phyloP scores from a whole-genome alignment of 2,113 vertebrate species.

The Pao palembangensis region DNA sequence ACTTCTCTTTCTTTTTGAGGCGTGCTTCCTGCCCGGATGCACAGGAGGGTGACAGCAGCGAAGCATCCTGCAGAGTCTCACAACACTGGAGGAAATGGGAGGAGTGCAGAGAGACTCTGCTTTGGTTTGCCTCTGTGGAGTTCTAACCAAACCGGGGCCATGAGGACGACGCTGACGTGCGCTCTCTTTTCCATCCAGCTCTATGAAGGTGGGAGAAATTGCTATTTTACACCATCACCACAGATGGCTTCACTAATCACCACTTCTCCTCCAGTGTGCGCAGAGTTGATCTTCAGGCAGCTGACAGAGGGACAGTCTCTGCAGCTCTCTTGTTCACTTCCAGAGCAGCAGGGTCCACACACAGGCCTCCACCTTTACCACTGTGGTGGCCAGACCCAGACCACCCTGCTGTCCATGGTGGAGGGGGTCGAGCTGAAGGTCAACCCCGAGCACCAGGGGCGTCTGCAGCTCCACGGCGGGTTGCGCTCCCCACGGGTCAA shows the following conservation, averaged over 20 bases:
- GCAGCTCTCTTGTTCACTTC: slow-evolving; percentile 43
- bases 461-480: slow-evolving; percentile 35
- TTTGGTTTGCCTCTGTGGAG: background rate
- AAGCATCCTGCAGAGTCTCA: background rate
- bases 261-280: slow-evolving; percentile 26
- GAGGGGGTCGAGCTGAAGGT: slow-evolving; percentile 2
- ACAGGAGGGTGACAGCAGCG: slow-evolving; percentile 35
- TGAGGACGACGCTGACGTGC: slow-evolving; percentile 25
- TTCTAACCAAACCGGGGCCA: background rate
- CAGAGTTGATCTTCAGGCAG: slow-evolving; percentile 42
- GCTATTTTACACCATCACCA: background rate
- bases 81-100: slow-evolving; percentile 22
- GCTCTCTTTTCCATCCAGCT: slow-evolving; percentile 41
- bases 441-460: slow-evolving; percentile 12
- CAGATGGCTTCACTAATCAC: background rate
- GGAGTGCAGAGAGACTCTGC: slow-evolving; percentile 1
- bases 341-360: slow-evolving; percentile 10
- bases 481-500: slow-evolving; percentile 40
- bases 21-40: slow-evolving; percentile 42
- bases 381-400: slow-evolving; percentile 42
- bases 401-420: slow-evolving; percentile 53
- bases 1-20: slow-evolving; percentile 18
- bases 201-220: slow-evolving; percentile 41
- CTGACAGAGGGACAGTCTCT: slow-evolving; percentile 39
- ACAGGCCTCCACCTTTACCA: slow-evolving; percentile 52